phyloP scores from a whole-genome alignment of 2,888 invertebrate genomes.

The Auanema sp. region DNA sequence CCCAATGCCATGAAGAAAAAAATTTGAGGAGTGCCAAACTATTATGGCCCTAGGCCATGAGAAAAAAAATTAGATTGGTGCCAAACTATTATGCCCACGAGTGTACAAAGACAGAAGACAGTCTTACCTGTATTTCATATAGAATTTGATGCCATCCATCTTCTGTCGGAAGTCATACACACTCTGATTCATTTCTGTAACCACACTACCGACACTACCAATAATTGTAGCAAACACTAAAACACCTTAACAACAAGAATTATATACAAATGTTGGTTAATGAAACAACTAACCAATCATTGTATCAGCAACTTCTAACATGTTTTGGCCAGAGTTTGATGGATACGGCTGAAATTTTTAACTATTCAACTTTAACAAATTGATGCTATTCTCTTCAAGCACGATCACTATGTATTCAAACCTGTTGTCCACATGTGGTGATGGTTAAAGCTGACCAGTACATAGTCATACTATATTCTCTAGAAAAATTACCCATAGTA shows the following conservation, averaged over 20 bases:
- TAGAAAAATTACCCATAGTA: conserved; percentile 53
- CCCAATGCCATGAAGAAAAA: background rate
- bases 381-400: background rate
- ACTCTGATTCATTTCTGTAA: conserved; percentile 55
- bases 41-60: too few species aligned
- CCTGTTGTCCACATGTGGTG: conserved; percentile 60
- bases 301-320: conserved; percentile 58
- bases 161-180: conserved; percentile 49
- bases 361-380: background rate
- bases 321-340: conserved; percentile 52
- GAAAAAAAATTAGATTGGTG: too few species aligned
- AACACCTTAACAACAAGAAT: conserved; percentile 27
- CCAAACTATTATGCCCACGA: too few species aligned
- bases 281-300: conserved; percentile 40
- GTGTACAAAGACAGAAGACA: background rate
- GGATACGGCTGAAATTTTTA: conserved; percentile 50
- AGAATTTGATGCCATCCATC: conserved; percentile 60
- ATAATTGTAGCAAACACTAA: conserved; percentile 62
- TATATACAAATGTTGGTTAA: background rate
- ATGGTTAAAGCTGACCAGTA: conserved; percentile 62
- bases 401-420: background rate
- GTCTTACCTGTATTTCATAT: conserved; percentile 53
- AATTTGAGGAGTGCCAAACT: too few species aligned
- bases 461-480: conserved; percentile 59
- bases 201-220: conserved; percentile 56